Evolutionary conservation across 2,113 vertebrate species (phyloP).

Genomic region (Prochilodus magdalenae): DNA sequence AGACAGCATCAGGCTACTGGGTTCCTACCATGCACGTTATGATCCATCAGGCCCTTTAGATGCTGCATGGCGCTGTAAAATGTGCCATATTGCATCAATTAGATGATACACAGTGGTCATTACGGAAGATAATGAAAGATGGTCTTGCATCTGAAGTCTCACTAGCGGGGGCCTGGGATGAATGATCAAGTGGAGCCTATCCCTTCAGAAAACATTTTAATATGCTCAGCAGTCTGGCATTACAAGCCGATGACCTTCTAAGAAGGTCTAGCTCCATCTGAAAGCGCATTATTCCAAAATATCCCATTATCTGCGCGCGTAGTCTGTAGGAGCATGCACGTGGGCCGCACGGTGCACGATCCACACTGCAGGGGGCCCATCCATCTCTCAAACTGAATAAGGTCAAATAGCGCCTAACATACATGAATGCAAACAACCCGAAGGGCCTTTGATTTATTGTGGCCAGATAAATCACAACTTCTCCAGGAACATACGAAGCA

Average conservation of each 20-base stretch:
- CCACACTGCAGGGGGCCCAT: slow-evolving; percentile 39
- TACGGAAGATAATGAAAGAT: slow-evolving; percentile 50
- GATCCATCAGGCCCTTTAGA: slow-evolving; percentile 18
- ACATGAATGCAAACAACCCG: slow-evolving; percentile 47
- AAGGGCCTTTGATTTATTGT: slow-evolving; percentile 48
- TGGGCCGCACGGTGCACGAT: slow-evolving; percentile 18
- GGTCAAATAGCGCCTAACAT: slow-evolving; percentile 53
- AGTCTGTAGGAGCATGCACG: slow-evolving; percentile 17
- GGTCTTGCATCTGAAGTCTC: slow-evolving; percentile 27
- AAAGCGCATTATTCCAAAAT: slow-evolving; percentile 21
- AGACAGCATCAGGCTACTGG: slow-evolving; percentile 41
- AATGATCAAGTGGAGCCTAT: slow-evolving; percentile 28
- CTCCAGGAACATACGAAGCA: slow-evolving; percentile 18
- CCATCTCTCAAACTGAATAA: slow-evolving; percentile 50
- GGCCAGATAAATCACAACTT: slow-evolving; percentile 26
- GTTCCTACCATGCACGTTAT: slow-evolving; percentile 41
- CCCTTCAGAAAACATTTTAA: slow-evolving; percentile 13
- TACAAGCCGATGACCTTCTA: slow-evolving; percentile 18
- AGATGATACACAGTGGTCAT: slow-evolving; percentile 46
- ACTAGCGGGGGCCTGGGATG: slow-evolving; percentile 23
- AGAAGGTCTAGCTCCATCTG: slow-evolving; percentile 6
- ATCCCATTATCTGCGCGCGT: neutral
- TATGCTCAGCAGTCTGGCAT: slow-evolving; percentile 5
- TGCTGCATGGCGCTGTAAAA: slow-evolving; percentile 38
- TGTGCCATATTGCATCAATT: slow-evolving; percentile 46